Base-by-base conservation (phyloP, 2,888 invertebrate genomes). In the Plusia festucae region DNA sequence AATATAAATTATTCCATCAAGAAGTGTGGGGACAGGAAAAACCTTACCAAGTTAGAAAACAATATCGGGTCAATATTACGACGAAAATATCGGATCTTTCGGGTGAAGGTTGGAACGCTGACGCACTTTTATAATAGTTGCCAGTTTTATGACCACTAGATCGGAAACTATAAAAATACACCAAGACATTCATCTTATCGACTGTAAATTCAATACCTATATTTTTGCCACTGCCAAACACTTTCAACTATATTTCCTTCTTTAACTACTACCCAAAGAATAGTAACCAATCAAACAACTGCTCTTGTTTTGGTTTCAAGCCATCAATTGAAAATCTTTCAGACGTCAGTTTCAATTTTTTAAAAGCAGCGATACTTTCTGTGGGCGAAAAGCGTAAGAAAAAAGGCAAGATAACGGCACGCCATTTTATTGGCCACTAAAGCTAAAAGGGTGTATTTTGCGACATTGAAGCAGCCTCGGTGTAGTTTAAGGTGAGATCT, bases 381-480 rank as follows among this genome's bases (percentile, higher is more conserved):
- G 56, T 63, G 55, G 54, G 59, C 65, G 73, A 72, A 71, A 81
- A 81, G 81, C 83, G 85, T 84, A 82, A 82, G 72, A 86, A 85
- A 87, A 89, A 89, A 89, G 85, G 84, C 85, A 88, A 88, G 87
- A 89, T 89, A 88, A 88, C 77, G 73, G 82, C 82, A 80, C 84
- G 86, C 88, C 87, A 84, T 89, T 93, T 93, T 93, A 93, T 93
- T 82, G 84, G 79, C 81, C 79, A 90, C 84, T 93, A 93, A 93
- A 93, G 91, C 91, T 91, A 91, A 93, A 93, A 94, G 91, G 93
- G 91, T 90, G 89, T 87, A 86, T 85, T 83, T 91, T 91, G 88
- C 88, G 90, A 90, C 90, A 91, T 89, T 89, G 88, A 87, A 92
- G 78, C 82, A 88, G 82, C 88, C 89, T 88, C 86, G 82, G 84